Percentiles rank a stretch among this genome's conserved stretches.
Conservation (phyloP, 2,888 invertebrate genomes). For the Tipula unca region DNA sequence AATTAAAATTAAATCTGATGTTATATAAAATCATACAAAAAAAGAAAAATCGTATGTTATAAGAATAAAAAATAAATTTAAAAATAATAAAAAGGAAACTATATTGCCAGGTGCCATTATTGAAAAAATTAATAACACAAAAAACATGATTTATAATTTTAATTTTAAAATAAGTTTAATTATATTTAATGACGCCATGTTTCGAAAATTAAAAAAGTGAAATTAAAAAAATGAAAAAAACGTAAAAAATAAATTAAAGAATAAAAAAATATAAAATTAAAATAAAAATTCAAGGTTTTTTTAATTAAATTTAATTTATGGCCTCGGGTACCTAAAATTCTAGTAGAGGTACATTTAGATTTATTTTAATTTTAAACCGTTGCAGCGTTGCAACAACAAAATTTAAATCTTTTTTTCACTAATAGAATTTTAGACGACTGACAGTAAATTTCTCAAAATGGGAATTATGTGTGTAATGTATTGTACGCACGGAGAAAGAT, state of each 20-base stretch:
- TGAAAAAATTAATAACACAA: neutral
- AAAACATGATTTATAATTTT: neutral
- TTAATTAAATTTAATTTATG: no score
- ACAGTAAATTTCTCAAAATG: no score
- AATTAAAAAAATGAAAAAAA: neutral
- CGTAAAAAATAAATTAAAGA: neutral
- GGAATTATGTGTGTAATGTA: no score
- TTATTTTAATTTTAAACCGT: no score
- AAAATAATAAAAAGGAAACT: neutral
- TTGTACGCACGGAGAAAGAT: no score
- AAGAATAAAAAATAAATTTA: neutral
- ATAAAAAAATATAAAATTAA: neutral
- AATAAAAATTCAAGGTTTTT: no score
- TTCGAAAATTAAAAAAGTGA: neutral
- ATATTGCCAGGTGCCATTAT: constrained; percentile 8
- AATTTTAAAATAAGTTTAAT: neutral
- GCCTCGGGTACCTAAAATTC: no score
- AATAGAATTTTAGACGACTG: no score
- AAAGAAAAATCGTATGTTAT: neutral
- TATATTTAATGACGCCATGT: neutral
- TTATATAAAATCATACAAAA: neutral
- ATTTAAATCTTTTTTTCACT: no score
- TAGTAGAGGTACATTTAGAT: no score
- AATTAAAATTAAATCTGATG: neutral
- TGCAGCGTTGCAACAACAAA: no score